phyloP scores from a whole-genome alignment of 2,113 vertebrate species.

The Todiramphus saurophagus region DNA sequence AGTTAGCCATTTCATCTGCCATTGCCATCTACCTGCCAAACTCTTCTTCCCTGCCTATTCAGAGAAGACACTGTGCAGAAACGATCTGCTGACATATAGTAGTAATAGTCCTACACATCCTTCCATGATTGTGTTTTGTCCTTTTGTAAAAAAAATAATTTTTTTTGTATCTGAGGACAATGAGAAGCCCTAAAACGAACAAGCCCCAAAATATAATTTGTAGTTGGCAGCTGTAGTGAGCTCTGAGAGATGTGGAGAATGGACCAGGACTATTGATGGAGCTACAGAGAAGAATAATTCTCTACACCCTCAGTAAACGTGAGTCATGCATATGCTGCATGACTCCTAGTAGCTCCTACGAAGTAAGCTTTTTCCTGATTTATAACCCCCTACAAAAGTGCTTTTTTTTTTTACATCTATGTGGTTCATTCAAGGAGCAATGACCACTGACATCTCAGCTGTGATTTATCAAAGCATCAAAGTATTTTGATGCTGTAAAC shows the following conservation, averaged over 20 bases:
- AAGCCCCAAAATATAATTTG: background rate
- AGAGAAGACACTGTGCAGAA: background rate
- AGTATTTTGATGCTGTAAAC: background rate
- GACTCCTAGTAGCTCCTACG: background rate
- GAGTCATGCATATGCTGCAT: background rate
- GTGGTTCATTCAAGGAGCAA: background rate
- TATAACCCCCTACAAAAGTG: background rate
- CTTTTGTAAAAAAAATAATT: background rate
- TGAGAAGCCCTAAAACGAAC: background rate
- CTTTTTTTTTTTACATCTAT: background rate
- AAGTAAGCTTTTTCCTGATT: background rate
- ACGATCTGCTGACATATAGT: background rate
- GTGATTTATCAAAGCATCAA: background rate
- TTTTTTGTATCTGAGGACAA: background rate
- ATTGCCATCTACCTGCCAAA: background rate
- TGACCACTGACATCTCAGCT: background rate
- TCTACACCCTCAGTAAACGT: background rate
- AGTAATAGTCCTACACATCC: background rate
- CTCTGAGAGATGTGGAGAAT: background rate
- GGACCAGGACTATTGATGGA: background rate
- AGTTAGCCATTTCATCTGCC: background rate
- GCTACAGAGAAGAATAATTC: background rate
- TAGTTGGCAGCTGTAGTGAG: background rate
- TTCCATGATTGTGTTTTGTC: background rate
- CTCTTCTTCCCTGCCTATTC: background rate